phyloP scores from a whole-genome alignment of 2,797 vertebrate species.

The Yasuhikotakia modesta region DNA sequence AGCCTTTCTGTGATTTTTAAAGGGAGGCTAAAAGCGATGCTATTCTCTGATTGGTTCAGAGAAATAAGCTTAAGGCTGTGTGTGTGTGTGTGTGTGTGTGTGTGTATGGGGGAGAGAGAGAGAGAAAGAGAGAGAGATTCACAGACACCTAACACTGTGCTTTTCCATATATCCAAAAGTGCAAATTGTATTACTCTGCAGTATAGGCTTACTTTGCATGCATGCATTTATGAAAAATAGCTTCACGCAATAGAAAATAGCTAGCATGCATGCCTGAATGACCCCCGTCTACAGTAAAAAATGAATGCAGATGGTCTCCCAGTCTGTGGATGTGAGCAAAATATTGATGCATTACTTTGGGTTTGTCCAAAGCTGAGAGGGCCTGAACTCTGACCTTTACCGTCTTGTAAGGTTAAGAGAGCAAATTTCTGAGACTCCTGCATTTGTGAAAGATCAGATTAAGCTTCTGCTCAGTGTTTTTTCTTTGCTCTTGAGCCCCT shows the following conservation, averaged over 20 bases:
- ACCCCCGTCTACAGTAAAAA: constrained; percentile 59
- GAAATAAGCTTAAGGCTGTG: constrained; percentile 13
- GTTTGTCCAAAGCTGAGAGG: not conserved
- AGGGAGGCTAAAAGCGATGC: constrained; percentile 11
- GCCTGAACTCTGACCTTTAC: not conserved
- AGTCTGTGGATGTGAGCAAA: constrained; percentile 24
- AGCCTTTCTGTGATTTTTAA: constrained; percentile 28
- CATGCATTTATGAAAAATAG: constrained; percentile 64
- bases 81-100: constrained; percentile 17
- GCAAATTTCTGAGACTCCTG: not conserved
- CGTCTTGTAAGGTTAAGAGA: not conserved
- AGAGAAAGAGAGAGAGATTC: constrained; percentile 59
- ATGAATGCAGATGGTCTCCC: constrained; percentile 37
- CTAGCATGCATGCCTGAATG: constrained; percentile 52
- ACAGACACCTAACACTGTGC: constrained; percentile 62
- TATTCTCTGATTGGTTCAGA: constrained; percentile 12
- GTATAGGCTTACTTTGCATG: constrained; percentile 67
- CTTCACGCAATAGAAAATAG: constrained; percentile 59
- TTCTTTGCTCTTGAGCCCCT: not conserved
- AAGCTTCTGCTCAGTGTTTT: not conserved
- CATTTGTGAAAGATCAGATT: not conserved
- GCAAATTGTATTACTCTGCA: constrained; percentile 70
- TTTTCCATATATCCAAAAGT: constrained; percentile 60
- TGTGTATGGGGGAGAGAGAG: constrained; percentile 29
- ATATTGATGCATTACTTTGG: constrained; percentile 40